These are phyloP conservation scores for Eulacestoma nigropectus DNA, from an alignment of 2,113 vertebrate species.

Conservation along the genomic window DNA sequence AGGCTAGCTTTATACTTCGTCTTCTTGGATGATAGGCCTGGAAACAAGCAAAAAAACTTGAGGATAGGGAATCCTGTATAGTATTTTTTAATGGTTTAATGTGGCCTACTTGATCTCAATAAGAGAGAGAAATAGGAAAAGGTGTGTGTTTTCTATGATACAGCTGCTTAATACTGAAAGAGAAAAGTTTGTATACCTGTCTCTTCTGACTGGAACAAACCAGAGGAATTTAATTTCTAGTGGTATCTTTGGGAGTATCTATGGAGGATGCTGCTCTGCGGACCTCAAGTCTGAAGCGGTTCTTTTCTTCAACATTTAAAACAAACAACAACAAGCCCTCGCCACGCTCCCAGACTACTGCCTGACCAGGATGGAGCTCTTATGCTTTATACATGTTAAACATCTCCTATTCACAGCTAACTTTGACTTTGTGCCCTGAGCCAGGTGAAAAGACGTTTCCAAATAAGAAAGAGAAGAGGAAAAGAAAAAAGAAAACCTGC, in stretches of 20 bases:
- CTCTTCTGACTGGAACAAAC: not conserved
- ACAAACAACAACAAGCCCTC: conserved; percentile 37
- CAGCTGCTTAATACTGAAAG: not conserved
- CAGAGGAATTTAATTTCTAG: not conserved
- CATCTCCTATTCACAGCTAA: conserved; percentile 50
- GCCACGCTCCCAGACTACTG: conserved; percentile 17
- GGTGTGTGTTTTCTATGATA: rapidly evolving
- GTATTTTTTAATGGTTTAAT: not conserved
- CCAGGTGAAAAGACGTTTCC: conserved; percentile 72
- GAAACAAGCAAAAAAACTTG: not conserved
- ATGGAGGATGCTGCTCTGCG: not conserved
- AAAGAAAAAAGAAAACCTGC: not conserved
- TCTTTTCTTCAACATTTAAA: conserved; percentile 24
- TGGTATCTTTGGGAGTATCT: not conserved
- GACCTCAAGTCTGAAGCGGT: not conserved
- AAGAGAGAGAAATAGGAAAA: not conserved
- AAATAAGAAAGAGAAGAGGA: not conserved
- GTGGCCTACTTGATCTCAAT: not conserved
- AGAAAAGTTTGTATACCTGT: not conserved
- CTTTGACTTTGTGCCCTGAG: conserved; percentile 57
- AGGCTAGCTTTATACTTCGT: not conserved
- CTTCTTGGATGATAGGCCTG: not conserved
- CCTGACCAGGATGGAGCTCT: conserved; percentile 9
- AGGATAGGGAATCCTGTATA: not conserved
- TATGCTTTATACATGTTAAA: conserved; percentile 61